Evolutionary conservation across 2,113 vertebrate species (phyloP), one percentile per base, ranked within the genome.

Genomic region (Sander vitreus): DNA sequence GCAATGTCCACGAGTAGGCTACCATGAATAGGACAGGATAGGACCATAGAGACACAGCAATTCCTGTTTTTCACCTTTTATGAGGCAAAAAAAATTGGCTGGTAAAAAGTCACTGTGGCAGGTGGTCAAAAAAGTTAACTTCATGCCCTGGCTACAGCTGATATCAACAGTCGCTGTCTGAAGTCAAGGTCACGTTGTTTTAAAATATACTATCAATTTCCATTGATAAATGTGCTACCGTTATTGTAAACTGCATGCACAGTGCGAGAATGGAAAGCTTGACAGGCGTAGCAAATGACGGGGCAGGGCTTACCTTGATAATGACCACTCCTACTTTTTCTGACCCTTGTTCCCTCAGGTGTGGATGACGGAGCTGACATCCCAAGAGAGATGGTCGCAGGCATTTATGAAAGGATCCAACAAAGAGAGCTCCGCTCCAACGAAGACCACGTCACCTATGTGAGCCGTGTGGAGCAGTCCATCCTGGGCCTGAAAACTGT

Each of bases 401-500:
- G 98, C 63, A 99, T 99, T 92, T 99, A 99, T 0, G 98, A 99
- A 66, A 95, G 98, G 66, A 99, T 99, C 84, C 98, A 99, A 87
- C 98, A 97, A 93, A 96, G 97, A 79, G 98, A 99, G 88, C 96
- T 99, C 4, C 97, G 97, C 81, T 99, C 98, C 81, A 99, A 99
- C 30, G 98, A 99, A 78, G 98, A 99, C 88, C 98, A 99, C 1
- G 98, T 99, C 85, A 99, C 98, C 2, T 99, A 99, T 0, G 98
- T 99, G 89, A 98, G 97, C 88, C 97, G 98, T 43, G 98, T 99
- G 95, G 98, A 99, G 88, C 99, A 99, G 92, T 99, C 97, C 89
- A 99, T 99, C 69, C 94, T 99, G 73, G 98, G 98, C 86, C 97
- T 99, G 96, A 99, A 99, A 95, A 97, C 98, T 16, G 98, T 99